Conservation (phyloP, 2,888 invertebrate genomes). For the Agrochola litura region DNA sequence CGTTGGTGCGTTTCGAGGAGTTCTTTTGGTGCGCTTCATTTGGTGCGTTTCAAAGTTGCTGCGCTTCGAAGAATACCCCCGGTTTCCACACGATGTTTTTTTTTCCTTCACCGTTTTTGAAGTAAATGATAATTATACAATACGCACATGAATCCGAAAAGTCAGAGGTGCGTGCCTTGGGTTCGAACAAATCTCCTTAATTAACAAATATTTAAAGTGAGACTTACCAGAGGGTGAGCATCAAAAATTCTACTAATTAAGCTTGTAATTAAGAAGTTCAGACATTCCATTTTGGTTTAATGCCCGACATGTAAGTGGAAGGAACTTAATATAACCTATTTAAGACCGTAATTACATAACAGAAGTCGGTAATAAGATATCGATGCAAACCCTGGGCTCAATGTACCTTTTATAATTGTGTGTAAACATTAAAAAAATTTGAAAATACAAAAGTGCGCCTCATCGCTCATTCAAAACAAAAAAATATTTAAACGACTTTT, state of each 20-base stretch:
- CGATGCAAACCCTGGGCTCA: constrained; percentile 18
- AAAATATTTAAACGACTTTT: too few species aligned
- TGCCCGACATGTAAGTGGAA: constrained; percentile 35
- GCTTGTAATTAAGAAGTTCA: constrained; percentile 40
- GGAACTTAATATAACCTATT: constrained; percentile 56
- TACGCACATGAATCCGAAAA: too few species aligned
- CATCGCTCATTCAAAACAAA: too few species aligned
- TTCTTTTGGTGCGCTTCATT: too few species aligned
- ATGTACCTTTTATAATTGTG: constrained; percentile 14
- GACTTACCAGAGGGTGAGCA: constrained; percentile 13
- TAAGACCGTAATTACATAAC: constrained; percentile 49
- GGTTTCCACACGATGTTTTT: too few species aligned
- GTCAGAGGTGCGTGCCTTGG: too few species aligned
- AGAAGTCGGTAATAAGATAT: constrained; percentile 47
- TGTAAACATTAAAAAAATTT: constrained; percentile 18
- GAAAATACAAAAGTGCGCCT: too few species aligned
- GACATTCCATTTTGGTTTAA: constrained; percentile 40
- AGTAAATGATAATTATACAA: too few species aligned
- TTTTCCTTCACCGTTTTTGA: too few species aligned
- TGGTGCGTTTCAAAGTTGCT: too few species aligned
- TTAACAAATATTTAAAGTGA: constrained; percentile 29
- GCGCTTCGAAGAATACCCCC: too few species aligned
- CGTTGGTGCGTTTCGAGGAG: too few species aligned
- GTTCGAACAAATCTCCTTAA: constrained; percentile 10
- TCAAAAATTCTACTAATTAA: constrained; percentile 41